Evolutionary conservation across 2,888 invertebrate species (phyloP), one percentile per base, ranked within the genome.

Genomic region (Dasysyrphus albostriatus): DNA sequence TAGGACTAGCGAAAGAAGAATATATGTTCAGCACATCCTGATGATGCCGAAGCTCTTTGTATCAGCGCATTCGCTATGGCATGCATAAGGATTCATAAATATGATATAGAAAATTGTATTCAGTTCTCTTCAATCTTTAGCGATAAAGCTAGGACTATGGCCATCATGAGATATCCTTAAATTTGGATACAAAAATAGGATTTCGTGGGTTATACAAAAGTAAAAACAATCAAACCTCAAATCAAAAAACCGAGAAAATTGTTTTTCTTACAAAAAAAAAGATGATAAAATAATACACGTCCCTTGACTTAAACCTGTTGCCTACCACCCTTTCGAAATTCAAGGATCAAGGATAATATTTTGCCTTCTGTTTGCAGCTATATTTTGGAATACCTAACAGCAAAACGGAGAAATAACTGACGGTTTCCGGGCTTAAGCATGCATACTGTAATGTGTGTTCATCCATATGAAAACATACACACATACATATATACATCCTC

Each of bases 341-440:
- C 69, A 76, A 70, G 61, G 70, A 81, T 79, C 63, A 81, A 69
- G 42, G 42, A 51, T 59, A 39, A 49, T 29, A 47, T 42, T 32
- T 47, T 49, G 12, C 37, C 39, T 37, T 79, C 24, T 58, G 42
- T 51, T 51, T 37, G 19, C 14, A 75, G 59, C 42, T 39, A 16
- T 24, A 24, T n/a, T n/a, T n/a, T 24, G 42, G 49, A 70, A 24
- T 24, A 24, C 24, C 24, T 49, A 63, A 63, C 51, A 81, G 69
- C 69, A 76, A 69, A 70, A 69, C 37, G 44, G 51, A 78, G 51
- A 37, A 73, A 67, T 73, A 74, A 73, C 83, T 74, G 74, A 47
- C 73, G 51, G 67, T 78, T 69, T 78, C 78, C 78, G 78, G 74
- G 69, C 24, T 74, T 69, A 83, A 78, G 78, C 54, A 74, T 78